Conservation (phyloP, 2,113 vertebrate genomes). For the Rhizomys pruinosus region DNA sequence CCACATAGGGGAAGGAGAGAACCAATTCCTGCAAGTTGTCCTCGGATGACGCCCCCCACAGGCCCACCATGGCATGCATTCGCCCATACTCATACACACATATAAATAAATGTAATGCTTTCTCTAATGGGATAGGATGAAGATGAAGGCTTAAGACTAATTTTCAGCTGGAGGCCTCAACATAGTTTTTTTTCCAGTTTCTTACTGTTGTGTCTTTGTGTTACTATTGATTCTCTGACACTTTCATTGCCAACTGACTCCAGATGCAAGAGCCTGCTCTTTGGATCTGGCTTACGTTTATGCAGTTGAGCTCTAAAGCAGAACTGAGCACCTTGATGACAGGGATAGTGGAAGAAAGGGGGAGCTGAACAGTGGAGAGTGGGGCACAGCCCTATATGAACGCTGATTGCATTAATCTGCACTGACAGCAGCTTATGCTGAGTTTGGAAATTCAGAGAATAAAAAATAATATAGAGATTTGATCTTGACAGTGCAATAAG, state of each 20-base stretch:
- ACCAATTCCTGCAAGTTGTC: background rate
- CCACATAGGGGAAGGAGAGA: background rate
- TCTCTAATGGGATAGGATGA: background rate
- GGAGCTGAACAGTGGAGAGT: background rate
- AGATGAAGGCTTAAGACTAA: background rate
- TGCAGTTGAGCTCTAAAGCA: background rate
- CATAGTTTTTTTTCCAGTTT: background rate
- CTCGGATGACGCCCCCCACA: background rate
- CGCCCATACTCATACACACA: too few relatives aligned
- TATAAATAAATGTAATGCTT: background rate
- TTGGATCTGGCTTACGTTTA: background rate
- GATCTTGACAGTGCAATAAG: background rate
- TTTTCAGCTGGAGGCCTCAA: constrained; percentile 47
- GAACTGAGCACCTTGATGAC: background rate
- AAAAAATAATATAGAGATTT: background rate
- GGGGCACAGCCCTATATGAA: background rate
- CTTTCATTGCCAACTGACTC: constrained; percentile 27
- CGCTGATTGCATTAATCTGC: background rate
- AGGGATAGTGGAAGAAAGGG: background rate
- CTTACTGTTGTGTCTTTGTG: background rate
- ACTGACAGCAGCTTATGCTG: background rate
- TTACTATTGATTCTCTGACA: background rate
- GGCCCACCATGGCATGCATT: background rate
- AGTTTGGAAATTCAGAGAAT: constrained; percentile 39
- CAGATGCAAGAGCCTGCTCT: background rate